phyloP scores from a whole-genome alignment of 1,140 invertebrate genomes.

The Aradophagus sp. region DNA sequence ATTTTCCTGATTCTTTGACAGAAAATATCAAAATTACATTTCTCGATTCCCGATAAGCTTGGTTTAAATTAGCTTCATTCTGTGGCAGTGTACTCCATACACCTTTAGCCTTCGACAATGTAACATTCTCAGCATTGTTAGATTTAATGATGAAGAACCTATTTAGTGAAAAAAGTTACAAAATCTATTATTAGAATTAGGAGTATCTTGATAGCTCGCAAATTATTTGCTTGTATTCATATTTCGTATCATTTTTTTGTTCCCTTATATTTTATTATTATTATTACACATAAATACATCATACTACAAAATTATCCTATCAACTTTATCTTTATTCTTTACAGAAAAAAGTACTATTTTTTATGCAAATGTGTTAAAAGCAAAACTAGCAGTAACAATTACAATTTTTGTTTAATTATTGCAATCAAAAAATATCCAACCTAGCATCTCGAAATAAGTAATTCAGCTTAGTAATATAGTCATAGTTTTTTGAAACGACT shows the following conservation, averaged over 20 bases:
- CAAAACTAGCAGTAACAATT: too few relatives aligned
- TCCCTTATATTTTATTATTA: too few relatives aligned
- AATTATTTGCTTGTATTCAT: too few relatives aligned
- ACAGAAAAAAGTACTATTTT: too few relatives aligned
- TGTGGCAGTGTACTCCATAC: conserved; percentile 98
- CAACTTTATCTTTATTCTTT: too few relatives aligned
- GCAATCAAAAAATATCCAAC: conserved; percentile 57
- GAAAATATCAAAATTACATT: conserved; percentile 98
- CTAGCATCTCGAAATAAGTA: conserved; percentile 95
- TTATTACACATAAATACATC: too few relatives aligned
- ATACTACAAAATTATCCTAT: too few relatives aligned
- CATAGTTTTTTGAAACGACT: conserved; percentile 81
- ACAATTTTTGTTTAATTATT: too few relatives aligned
- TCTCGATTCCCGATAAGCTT: conserved; percentile 91
- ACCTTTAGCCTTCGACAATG: conserved; percentile 93
- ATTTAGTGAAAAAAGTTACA: conserved; percentile 21
- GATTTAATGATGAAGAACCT: conserved; percentile 97
- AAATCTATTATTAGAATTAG: too few relatives aligned
- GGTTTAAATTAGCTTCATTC: conserved; percentile 97
- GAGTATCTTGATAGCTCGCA: too few relatives aligned
- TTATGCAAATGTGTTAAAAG: too few relatives aligned
- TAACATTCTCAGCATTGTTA: conserved; percentile 97
- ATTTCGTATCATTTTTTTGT: neutral
- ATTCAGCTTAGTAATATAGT: conserved; percentile 92
- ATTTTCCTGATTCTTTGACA: conserved; percentile 97